Percentiles rank a stretch among this genome's conserved stretches.
These are phyloP conservation scores for Clunio marinus DNA, from an alignment of 2,888 invertebrate genomes.

Conservation along the genomic window DNA sequence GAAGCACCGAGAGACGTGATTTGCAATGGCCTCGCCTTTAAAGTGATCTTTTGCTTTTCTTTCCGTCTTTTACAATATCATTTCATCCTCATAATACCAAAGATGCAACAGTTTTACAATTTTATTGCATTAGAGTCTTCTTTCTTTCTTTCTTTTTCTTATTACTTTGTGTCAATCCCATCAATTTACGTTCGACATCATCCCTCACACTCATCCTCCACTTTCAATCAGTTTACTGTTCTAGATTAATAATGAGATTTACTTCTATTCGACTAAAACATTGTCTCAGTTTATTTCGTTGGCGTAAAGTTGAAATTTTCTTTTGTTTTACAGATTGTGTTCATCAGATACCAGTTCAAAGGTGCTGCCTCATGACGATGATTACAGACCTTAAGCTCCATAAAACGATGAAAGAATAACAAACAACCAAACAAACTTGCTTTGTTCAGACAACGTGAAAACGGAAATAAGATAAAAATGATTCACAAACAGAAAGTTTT, in stretches of 20 bases:
- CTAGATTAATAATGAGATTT: too few relatives aligned
- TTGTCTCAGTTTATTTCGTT: background rate
- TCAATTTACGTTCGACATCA: background rate
- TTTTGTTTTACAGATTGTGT: slow-evolving; percentile 30
- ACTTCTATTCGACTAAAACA: background rate
- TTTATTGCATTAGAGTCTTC: too few relatives aligned
- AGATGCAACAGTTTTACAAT: background rate
- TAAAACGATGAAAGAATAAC: background rate
- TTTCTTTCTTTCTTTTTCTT: too few relatives aligned
- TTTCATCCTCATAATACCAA: slow-evolving; percentile 18
- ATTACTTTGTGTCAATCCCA: background rate
- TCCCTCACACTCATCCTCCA: background rate
- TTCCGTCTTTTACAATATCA: slow-evolving; percentile 22
- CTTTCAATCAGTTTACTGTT: background rate
- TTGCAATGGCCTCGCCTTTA: slow-evolving; percentile 34
- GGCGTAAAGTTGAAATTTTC: slow-evolving; percentile 3
- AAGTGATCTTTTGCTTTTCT: slow-evolving; percentile 32
- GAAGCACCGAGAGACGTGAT: slow-evolving; percentile 28
- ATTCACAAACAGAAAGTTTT: background rate
- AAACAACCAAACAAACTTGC: background rate
- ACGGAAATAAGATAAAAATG: slow-evolving; percentile 1
- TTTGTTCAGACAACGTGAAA: background rate
- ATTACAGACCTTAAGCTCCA: too few relatives aligned
- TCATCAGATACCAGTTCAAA: slow-evolving; percentile 27
- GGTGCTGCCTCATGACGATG: slow-evolving; percentile 24